Evolutionary conservation across 1,140 invertebrate species (phyloP).

Genomic region (Drosophila elegans): DNA sequence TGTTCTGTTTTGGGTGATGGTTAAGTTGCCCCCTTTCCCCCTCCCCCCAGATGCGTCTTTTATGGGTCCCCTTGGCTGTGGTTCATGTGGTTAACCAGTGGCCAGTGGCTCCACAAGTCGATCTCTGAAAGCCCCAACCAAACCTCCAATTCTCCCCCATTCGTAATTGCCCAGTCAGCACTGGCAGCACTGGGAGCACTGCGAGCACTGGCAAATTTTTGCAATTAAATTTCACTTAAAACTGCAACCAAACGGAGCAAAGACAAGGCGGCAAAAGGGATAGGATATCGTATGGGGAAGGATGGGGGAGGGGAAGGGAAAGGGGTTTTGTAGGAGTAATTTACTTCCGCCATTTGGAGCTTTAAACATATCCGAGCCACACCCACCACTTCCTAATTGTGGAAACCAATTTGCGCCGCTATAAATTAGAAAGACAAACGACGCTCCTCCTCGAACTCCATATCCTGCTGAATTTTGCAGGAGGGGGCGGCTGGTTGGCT

Average conservation of each 20-base stretch:
- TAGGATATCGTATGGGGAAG: background rate
- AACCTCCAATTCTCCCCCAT: background rate
- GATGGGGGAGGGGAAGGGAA: background rate
- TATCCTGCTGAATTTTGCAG: constrained; percentile 4
- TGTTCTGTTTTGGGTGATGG: constrained; percentile 4
- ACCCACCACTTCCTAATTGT: constrained; percentile 83
- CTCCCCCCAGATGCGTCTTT: constrained; percentile 31
- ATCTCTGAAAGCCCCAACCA: too few species aligned
- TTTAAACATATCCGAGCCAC: constrained; percentile 79
- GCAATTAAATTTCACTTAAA: constrained; percentile 83
- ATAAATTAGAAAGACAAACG: constrained; percentile 83
- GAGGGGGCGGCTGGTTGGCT: background rate
- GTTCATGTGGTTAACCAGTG: constrained; percentile 23
- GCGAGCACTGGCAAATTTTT: constrained; percentile 52
- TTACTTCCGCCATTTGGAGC: constrained; percentile 74
- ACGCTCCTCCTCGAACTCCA: constrained; percentile 13
- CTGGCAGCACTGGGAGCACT: background rate
- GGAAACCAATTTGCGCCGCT: constrained; percentile 81
- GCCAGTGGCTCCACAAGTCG: constrained; percentile 6
- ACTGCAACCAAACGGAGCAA: constrained; percentile 53
- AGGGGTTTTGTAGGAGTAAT: constrained; percentile 52
- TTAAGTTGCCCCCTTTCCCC: background rate
- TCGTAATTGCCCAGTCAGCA: constrained; percentile 10
- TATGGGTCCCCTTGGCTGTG: constrained; percentile 19
- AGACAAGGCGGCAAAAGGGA: background rate